Conservation (phyloP, 2,888 invertebrate species). For the Lissocephala sabroskyi region DNA sequence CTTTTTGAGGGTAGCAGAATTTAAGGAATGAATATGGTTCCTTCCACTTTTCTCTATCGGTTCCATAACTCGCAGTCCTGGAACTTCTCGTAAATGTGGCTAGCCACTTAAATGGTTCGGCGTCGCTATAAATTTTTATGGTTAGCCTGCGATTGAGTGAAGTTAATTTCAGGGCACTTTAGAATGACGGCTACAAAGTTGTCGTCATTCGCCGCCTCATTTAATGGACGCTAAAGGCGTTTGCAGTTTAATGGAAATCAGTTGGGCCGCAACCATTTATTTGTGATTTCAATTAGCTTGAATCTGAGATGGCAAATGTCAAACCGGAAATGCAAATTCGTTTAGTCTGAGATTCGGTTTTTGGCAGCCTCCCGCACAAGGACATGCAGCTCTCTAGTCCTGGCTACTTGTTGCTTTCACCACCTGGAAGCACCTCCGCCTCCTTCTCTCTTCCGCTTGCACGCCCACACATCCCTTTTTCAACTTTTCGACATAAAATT, state of each 20-base stretch:
- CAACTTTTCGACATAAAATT: slow-evolving; percentile 59
- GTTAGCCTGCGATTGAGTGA: slow-evolving; percentile 22
- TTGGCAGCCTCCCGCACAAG: no score
- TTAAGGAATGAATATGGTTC: no score
- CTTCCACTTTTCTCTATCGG: no score
- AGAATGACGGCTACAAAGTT: slow-evolving; percentile 15
- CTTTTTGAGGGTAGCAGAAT: no score
- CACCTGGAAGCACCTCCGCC: no score
- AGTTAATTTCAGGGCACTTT: slow-evolving; percentile 35
- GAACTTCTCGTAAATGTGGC: slow-evolving; percentile 17
- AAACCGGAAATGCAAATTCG: no score
- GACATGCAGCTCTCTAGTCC: no score
- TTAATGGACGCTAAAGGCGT: slow-evolving; percentile 12
- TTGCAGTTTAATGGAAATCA: slow-evolving; percentile 18
- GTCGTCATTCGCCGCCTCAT: background rate
- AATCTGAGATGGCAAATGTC: slow-evolving; percentile 13
- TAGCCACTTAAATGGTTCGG: background rate
- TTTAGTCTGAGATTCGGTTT: no score
- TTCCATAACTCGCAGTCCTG: background rate
- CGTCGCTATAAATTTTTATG: slow-evolving; percentile 35
- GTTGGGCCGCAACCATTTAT: no score
- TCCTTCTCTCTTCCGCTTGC: no score
- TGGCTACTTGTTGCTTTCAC: slow-evolving; percentile 46
- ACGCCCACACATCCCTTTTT: slow-evolving; percentile 31
- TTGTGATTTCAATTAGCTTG: slow-evolving; percentile 49